These are phyloP conservation scores for Spea bombifrons DNA, from an alignment of 2,113 vertebrate species.

Conservation along the genomic window DNA sequence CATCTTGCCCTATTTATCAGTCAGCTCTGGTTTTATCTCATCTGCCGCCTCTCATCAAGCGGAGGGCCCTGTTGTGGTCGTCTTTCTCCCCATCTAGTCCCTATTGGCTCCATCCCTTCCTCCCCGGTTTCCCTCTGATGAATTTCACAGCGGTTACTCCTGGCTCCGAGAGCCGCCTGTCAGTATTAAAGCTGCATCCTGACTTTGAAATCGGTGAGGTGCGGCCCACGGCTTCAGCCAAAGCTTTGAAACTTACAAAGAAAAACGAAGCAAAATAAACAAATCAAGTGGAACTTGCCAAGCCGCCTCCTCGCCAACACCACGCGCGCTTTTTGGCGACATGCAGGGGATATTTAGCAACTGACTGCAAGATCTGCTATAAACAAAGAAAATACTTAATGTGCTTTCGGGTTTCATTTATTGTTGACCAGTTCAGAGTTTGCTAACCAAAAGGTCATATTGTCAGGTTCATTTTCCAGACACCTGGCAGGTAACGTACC, in stretches of 20 bases:
- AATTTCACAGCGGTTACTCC: conserved; percentile 44
- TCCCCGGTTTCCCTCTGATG: conserved; percentile 40
- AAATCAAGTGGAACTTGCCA: conserved; percentile 34
- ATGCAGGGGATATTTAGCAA: conserved; percentile 5
- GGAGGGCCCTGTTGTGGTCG: conserved; percentile 12
- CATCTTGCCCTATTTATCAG: conserved; percentile 19
- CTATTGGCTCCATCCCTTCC: conserved; percentile 36
- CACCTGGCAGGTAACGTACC: too few relatives aligned
- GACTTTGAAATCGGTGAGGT: conserved; percentile 46
- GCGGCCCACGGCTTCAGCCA: conserved; percentile 40
- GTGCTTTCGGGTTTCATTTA: too few relatives aligned
- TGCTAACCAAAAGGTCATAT: too few relatives aligned
- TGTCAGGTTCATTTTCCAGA: too few relatives aligned
- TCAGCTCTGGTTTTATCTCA: conserved; percentile 27
- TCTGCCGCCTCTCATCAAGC: conserved; percentile 33
- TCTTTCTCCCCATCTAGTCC: conserved; percentile 29
- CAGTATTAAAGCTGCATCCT: conserved; percentile 44
- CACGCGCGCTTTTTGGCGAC: conserved; percentile 10
- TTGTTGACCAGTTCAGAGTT: too few relatives aligned
- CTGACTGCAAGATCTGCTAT: conserved; percentile 13
- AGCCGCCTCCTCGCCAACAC: conserved; percentile 6
- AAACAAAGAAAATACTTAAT: not conserved
- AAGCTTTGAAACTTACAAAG: conserved; percentile 37
- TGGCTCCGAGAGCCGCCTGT: conserved; percentile 45
- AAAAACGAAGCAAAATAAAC: conserved; percentile 39